Evolutionary conservation across 2,113 vertebrate genomes (phyloP).

Genomic region (Chionomys nivalis): DNA sequence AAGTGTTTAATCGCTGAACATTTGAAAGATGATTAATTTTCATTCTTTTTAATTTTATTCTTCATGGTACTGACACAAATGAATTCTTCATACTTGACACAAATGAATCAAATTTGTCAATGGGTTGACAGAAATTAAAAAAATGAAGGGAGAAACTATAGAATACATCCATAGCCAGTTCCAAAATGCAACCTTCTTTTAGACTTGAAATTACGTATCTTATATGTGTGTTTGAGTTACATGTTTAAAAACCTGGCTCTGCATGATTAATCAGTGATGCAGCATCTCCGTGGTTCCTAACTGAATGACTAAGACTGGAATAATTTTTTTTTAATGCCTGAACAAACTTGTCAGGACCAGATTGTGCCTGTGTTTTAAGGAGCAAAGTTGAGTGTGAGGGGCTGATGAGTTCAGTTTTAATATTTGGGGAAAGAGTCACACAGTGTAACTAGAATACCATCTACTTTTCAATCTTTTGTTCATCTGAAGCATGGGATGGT

Average conservation of each 20-base stretch:
- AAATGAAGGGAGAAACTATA: not conserved
- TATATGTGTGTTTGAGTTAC: not conserved
- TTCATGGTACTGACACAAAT: not conserved
- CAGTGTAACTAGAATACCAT: constrained; percentile 8
- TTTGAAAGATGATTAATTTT: constrained; percentile 7
- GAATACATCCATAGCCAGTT: not conserved
- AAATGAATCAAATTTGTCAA: not conserved
- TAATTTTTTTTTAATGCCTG: constrained; percentile 48
- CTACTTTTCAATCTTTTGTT: constrained; percentile 24
- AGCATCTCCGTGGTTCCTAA: constrained; percentile 26
- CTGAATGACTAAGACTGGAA: constrained; percentile 46
- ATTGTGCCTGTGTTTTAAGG: not conserved
- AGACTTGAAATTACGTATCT: not conserved
- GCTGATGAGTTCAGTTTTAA: not conserved
- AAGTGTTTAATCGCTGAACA: not conserved
- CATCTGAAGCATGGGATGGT: not conserved
- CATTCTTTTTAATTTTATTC: not conserved
- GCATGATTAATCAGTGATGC: constrained; percentile 49
- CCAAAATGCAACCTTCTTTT: not conserved
- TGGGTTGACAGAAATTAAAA: not conserved
- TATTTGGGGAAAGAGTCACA: not conserved
- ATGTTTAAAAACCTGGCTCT: not conserved
- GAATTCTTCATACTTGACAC: not conserved
- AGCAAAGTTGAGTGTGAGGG: constrained; percentile 5
- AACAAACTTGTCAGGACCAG: constrained; percentile 51